These are phyloP conservation scores for Noctilio leporinus DNA, from an alignment of 2,113 vertebrate genomes.

Conservation along the genomic window DNA sequence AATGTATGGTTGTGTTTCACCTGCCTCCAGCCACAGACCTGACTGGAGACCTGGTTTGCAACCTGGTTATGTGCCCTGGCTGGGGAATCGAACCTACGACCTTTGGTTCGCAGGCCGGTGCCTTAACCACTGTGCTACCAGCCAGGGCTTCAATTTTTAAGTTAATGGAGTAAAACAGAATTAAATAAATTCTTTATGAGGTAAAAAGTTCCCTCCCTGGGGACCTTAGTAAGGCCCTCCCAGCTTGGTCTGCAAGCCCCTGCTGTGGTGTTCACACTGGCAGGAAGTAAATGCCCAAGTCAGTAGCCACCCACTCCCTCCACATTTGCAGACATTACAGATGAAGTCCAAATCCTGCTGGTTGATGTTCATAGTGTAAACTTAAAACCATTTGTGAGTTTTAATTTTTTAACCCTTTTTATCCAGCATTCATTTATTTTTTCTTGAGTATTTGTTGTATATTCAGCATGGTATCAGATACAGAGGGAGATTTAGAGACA, in stretches of 20 bases:
- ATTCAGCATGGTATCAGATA: background rate
- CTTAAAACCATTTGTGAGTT: background rate
- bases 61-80: no score
- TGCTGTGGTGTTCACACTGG: background rate
- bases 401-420: background rate
- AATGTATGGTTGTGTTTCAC: no score
- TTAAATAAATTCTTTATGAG: background rate
- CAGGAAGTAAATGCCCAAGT: background rate
- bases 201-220: background rate
- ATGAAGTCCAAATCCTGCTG: background rate
- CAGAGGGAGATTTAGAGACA: background rate
- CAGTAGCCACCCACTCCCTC: background rate
- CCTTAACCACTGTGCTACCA: no score
- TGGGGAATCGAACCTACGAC: no score
- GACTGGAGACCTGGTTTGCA: no score
- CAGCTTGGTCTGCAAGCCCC: background rate
- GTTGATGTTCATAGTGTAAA: background rate
- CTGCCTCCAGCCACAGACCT: no score
- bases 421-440: background rate
- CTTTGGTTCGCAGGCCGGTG: no score
- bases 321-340: background rate
- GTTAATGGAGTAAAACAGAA: conserved; percentile 24
- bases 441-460: background rate
- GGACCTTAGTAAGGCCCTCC: background rate
- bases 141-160: background rate